Evolutionary conservation across 2,113 vertebrate species (phyloP).

Genomic region (Leptocoma aspasia): DNA sequence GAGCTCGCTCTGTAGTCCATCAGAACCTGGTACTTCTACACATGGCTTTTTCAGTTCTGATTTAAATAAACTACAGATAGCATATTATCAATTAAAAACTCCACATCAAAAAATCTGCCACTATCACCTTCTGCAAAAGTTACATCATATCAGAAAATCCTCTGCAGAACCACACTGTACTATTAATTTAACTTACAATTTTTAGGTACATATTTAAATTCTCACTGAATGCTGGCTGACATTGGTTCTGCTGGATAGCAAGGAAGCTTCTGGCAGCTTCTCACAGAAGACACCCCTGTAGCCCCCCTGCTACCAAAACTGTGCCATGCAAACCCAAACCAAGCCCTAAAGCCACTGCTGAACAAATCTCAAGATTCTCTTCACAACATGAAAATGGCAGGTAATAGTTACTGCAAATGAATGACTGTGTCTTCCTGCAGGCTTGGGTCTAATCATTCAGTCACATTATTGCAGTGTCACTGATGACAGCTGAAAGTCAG

Average conservation of each 20-base stretch:
- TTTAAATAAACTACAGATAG: background rate
- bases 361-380: background rate
- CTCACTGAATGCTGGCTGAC: background rate
- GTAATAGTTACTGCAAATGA: background rate
- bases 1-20: background rate
- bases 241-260: background rate
- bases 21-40: background rate
- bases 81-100: background rate
- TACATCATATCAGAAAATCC: rapidly evolving
- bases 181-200: background rate
- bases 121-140: background rate
- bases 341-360: background rate
- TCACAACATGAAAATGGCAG: background rate
- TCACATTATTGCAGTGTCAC: background rate
- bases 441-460: background rate
- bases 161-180: background rate
- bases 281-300: background rate
- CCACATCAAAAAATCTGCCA: background rate
- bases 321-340: background rate
- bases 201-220: background rate
- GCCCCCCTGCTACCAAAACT: background rate
- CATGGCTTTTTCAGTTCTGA: background rate
- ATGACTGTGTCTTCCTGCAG: background rate
- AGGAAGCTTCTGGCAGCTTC: background rate
- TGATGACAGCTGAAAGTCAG: background rate